Conservation (phyloP, 2,113 vertebrate genomes). For the Leptodactylus fuscus region DNA sequence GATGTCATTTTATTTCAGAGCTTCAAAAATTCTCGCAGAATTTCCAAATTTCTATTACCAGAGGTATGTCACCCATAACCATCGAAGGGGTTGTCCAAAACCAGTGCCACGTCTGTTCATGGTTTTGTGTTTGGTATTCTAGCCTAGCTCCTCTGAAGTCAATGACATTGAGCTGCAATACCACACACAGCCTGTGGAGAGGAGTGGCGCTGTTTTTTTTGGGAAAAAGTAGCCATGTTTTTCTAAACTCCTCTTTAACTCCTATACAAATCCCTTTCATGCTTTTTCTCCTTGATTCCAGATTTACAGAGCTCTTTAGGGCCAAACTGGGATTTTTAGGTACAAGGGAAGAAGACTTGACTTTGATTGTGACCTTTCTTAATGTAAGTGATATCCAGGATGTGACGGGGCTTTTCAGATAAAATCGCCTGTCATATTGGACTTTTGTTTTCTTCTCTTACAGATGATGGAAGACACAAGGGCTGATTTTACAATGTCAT, state of each 20-base stretch:
- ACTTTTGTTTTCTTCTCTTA: background rate
- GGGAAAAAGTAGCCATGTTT: too few species aligned
- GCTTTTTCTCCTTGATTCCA: slow-evolving; percentile 62
- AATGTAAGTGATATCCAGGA: slow-evolving; percentile 69
- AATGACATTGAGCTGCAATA: too few species aligned
- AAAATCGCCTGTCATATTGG: background rate
- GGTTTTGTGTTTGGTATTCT: too few species aligned
- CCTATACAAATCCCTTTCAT: background rate
- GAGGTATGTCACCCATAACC: slow-evolving; percentile 72
- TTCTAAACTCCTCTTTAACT: too few species aligned
- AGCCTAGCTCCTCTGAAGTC: too few species aligned
- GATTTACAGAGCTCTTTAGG: slow-evolving; percentile 79
- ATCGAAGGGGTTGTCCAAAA: too few species aligned
- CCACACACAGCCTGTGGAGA: too few species aligned
- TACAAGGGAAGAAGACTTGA: slow-evolving; percentile 69
- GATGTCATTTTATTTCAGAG: slow-evolving; percentile 72
- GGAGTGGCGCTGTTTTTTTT: too few species aligned
- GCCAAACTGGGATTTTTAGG: slow-evolving; percentile 79
- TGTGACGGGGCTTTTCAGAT: background rate
- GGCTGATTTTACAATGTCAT: slow-evolving; percentile 83
- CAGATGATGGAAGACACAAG: slow-evolving; percentile 81
- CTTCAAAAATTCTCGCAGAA: slow-evolving; percentile 70
- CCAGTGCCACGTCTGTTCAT: too few species aligned
- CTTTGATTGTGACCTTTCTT: slow-evolving; percentile 78
- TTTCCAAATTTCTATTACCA: slow-evolving; percentile 72